These are phyloP conservation scores for Conistra vaccinii DNA, from an alignment of 2,888 invertebrate genomes.

Conservation along the genomic window DNA sequence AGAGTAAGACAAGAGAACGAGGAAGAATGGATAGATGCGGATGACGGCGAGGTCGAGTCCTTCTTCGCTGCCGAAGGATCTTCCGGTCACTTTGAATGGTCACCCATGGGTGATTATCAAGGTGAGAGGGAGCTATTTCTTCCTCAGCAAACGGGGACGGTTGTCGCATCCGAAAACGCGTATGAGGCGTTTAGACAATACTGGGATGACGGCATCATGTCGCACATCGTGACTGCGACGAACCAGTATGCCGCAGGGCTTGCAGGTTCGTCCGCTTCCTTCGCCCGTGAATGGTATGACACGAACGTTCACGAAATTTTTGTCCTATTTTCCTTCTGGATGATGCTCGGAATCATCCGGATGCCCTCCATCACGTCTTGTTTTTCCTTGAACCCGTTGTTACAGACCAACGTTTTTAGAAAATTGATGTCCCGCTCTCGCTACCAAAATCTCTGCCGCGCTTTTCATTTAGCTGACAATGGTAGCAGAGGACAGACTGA, in stretches of 20 bases:
- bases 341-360: constrained; percentile 21
- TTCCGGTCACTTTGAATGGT: background rate
- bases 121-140: background rate
- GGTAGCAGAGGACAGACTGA: background rate
- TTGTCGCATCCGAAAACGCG: background rate
- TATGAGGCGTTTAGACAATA: constrained; percentile 9
- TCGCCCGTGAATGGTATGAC: constrained; percentile 5
- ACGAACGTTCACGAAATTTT: constrained; percentile 7
- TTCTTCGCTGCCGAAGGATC: constrained; percentile 1
- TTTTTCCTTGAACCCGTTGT: background rate
- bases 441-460: constrained; percentile 8
- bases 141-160: background rate
- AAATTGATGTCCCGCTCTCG: background rate
- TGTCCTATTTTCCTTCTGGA: constrained; percentile 17
- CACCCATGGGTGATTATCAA: background rate
- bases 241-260: background rate
- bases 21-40: background rate
- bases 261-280: background rate
- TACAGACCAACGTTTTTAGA: background rate
- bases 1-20: background rate
- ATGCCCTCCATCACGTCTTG: constrained; percentile 3
- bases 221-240: background rate
- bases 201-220: background rate
- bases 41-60: background rate
- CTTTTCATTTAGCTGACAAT: constrained; percentile 10